phyloP scores from a whole-genome alignment of 2,113 vertebrate genomes.

The Myiopsitta monachus region DNA sequence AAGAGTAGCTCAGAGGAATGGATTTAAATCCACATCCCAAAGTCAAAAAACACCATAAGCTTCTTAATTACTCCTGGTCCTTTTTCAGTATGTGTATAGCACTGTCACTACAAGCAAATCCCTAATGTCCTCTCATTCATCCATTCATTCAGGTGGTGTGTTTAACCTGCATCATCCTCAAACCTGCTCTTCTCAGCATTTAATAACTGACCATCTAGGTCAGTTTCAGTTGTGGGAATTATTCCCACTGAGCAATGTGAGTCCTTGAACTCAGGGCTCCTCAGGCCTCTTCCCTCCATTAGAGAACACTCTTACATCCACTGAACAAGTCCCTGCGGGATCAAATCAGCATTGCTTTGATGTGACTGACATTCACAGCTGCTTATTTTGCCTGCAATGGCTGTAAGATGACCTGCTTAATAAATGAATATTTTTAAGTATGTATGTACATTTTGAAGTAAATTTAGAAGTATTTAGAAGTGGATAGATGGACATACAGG shows the following conservation, averaged over 20 bases:
- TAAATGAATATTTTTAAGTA: not conserved
- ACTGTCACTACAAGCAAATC: not conserved
- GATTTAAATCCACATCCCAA: slow-evolving; percentile 2
- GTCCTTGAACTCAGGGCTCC: not conserved
- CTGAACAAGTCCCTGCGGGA: not conserved
- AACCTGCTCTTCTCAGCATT: not conserved
- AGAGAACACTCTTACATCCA: not conserved
- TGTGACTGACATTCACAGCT: not conserved
- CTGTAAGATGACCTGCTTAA: not conserved
- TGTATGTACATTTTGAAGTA: not conserved
- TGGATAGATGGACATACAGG: not conserved
- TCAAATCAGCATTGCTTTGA: not conserved
- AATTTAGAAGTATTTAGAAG: not conserved
- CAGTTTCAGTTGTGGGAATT: not conserved
- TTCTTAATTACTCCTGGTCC: not conserved
- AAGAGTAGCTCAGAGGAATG: not conserved
- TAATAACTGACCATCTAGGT: slow-evolving; percentile 22
- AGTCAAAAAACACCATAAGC: not conserved
- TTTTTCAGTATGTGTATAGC: not conserved
- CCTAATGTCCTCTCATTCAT: not conserved
- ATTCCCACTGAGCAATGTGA: not conserved
- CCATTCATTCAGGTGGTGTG: not conserved
- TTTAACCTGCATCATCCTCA: slow-evolving; percentile 32
- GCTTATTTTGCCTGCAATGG: not conserved
- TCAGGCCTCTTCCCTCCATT: not conserved